Evolutionary conservation across 2,888 invertebrate genomes (phyloP), one percentile per base, ranked within the genome.

Genomic region (Netelia melanura): DNA sequence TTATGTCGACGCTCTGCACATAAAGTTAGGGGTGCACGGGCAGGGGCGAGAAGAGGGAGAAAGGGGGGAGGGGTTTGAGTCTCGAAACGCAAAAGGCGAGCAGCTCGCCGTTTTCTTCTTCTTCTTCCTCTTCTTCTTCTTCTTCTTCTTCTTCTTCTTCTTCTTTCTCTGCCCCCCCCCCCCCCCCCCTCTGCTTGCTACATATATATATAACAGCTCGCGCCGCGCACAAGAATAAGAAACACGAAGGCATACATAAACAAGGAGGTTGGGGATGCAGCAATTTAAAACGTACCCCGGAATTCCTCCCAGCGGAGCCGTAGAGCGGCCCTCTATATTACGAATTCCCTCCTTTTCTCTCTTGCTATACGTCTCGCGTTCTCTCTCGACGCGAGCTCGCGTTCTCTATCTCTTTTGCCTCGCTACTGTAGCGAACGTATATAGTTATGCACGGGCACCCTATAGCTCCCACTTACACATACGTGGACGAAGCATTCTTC

Each of bases 211-310:
- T 54, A 67, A 25, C 44, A 68, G 68, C 77, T 75, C 67, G 62
- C 78, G 89, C 91, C 90, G 92, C 91, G 92, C 92, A 92, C 93
- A 93, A 93, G 93, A 94, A 94, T 93, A 93, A 93, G 93, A 93
- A 93, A 93, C 93, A 92, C 91, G 92, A 90, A 87, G 90, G 91
- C 93, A 94, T 94, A 92, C 93, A 94, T 93, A 94, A 94, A 93
- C 93, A 94, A 93, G 92, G 90, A 92, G 93, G 92, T 91, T 91
- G 92, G 93, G 93, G 93, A 93, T 93, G 93, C 93, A 92, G 93
- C 93, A 94, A 94, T 94, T 94, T 94, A 93, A 93, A 94, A 94
- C 93, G 93, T 93, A 93, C 93, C 93, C 93, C 92, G 93, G 93
- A 94, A 94, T 94, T 93, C 93, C 93, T 94, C 93, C 93, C 93